Evolutionary conservation across 2,797 vertebrate species (phyloP), one percentile per base, ranked within the genome.

Genomic region (Apogon hyalosoma): DNA sequence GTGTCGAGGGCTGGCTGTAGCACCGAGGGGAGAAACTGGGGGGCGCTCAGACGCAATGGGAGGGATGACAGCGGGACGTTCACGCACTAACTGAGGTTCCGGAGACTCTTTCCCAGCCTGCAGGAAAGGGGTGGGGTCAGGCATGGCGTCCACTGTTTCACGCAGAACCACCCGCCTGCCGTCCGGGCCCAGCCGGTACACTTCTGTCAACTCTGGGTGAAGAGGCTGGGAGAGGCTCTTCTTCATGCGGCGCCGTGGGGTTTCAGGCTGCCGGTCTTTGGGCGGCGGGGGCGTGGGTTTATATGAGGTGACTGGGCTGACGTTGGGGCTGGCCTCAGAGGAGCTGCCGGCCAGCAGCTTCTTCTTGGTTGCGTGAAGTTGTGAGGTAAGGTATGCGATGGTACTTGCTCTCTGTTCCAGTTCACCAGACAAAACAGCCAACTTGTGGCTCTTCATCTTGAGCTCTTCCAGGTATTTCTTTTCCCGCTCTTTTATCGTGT

Each of bases 401-500:
- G 98, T 97, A 93, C 96, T 92, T 0, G 97, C 97, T 33, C 97
- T 92, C 93, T 99, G 98, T 92, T 99, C 98, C 78, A 99, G 92
- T 92, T 99, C 98, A 0, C 95, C 93, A 0, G 96, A 97, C 87
- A 99, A 83, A 90, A 97, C 89, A 2, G 93, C 95, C 76, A 99
- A 91, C 87, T 95, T 96, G 89, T 99, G 98, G 92, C 98, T 98
- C 93, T 98, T 98, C 83, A 95, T 93, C 92, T 98, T 99, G 3
- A 99, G 93, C 94, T 99, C 97, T 82, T 99, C 98, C 87, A 99
- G 88, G 77, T 99, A 99, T 86, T 96, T 97, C 91, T 93, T 96
- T 89, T 99, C 98, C 10, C 98, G 86, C 88, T 99, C 98, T 54
- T 95, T 95, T 58, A 98, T 94, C 1, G 97, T 97, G 89, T 95